Evolutionary conservation across 2,113 vertebrate genomes (phyloP), one percentile per base, ranked within the genome.

Genomic region (Corythoichthys haematopterus): DNA sequence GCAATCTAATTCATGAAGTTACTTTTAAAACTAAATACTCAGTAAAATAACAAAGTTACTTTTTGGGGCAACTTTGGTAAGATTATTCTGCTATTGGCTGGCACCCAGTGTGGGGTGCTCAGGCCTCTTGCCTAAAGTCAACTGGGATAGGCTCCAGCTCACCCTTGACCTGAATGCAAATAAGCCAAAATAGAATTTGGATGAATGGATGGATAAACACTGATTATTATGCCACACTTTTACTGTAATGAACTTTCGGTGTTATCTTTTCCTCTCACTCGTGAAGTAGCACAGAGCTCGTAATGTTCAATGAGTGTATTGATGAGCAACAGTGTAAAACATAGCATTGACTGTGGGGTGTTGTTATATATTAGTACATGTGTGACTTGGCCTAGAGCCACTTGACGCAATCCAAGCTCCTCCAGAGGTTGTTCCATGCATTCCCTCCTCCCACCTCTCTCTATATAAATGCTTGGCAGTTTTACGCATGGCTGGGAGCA

Each of bases 401-500:
- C 80, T 83, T 85, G 73, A 81, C 86, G 76, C 83, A 80, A 83
- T 83, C 82, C 85, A 83, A 86, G 79, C 72, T 74, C 76, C 76
- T 6, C 61, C n/a, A 84, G 80, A 93, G 92, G 91, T 91, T 91
- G 91, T 91, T 82, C 84, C 76, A 74, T 84, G 80, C 70, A 76
- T 77, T 79, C 72, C 81, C 75, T 60, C 80, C 70, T 70, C 79
- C 78, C 84, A 86, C 87, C 89, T 88, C 79, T 85, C 83, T 91
- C 88, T 85, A 84, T 90, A 91, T 91, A 89, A 92, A 92, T 88
- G 90, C 88, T 91, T 90, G 88, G 90, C 88, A 89, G 90, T 93
- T 91, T 90, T 91, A 88, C 91, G 91, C 92, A 91, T 94, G 92
- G 92, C 95, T 95, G 94, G 94, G 91, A 95, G 93, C 94, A 95